Conservation (phyloP, 2,888 invertebrate genomes). For the Xiphydria camelus region DNA sequence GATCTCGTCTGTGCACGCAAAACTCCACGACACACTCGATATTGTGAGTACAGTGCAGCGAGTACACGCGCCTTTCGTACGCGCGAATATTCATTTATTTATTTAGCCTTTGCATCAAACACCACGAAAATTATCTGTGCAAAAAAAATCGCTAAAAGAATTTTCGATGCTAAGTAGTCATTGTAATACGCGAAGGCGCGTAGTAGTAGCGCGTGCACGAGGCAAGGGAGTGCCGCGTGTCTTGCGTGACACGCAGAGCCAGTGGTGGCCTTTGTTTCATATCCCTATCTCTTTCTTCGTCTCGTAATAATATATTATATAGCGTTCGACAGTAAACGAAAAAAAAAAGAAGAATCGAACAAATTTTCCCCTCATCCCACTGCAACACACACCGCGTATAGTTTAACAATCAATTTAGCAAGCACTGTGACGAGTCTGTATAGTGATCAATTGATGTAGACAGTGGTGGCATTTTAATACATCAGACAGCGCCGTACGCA, state of each 20-base stretch:
- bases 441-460: slow-evolving; percentile 40
- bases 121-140: no score
- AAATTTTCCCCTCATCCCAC: slow-evolving; percentile 12
- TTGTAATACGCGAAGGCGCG: no score
- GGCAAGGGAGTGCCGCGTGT: slow-evolving; percentile 1
- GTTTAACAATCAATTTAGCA: slow-evolving; percentile 5
- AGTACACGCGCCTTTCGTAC: no score
- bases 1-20: no score
- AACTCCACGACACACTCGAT: no score
- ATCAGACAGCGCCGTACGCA: slow-evolving; percentile 46
- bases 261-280: slow-evolving; percentile 33
- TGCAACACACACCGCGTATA: not conserved
- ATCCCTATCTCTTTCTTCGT: slow-evolving; percentile 19
- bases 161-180: no score
- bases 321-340: not conserved
- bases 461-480: slow-evolving; percentile 53
- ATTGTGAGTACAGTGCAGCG: no score
- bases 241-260: slow-evolving; percentile 31
- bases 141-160: no score
- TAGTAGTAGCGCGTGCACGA: not conserved
- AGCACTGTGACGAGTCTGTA: slow-evolving; percentile 8
- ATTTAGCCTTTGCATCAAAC: no score
- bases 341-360: slow-evolving; percentile 11
- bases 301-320: not conserved
- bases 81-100: no score